These are phyloP conservation scores for Ormyrus thymus DNA, from an alignment of 2,888 invertebrate species.

Conservation along the genomic window DNA sequence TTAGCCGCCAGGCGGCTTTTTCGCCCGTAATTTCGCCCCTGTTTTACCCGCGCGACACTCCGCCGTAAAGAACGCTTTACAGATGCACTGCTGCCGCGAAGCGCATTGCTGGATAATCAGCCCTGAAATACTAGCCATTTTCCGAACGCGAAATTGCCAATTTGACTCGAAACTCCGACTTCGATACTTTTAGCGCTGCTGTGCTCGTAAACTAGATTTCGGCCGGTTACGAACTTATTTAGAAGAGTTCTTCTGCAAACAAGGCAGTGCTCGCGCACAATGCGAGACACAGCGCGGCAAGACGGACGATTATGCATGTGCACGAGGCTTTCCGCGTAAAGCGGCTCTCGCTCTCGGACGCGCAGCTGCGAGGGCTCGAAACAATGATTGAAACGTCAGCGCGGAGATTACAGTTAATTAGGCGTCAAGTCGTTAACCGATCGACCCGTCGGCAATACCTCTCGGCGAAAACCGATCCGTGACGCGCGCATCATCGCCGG, in stretches of 20 bases:
- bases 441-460: conserved; percentile 59
- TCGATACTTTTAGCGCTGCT: too few species aligned
- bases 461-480: conserved; percentile 54
- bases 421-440: conserved; percentile 60
- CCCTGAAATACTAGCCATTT: not conserved
- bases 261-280: too few species aligned
- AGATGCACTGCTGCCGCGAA: not conserved
- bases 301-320: not conserved
- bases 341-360: not conserved
- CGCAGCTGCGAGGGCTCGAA: conserved; percentile 54
- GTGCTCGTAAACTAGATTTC: too few species aligned
- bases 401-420: conserved; percentile 61
- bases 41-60: not conserved
- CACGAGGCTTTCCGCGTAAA: conserved; percentile 46
- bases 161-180: too few species aligned
- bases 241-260: too few species aligned
- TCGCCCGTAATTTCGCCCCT: not conserved
- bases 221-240: too few species aligned
- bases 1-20: not conserved
- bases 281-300: too few species aligned
- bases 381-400: conserved; percentile 61
- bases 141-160: too few species aligned
- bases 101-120: too few species aligned
- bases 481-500: conserved; percentile 52
- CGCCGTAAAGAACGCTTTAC: conserved; percentile 9